Evolutionary conservation across 2,113 vertebrate genomes (phyloP), one percentile per base, ranked within the genome.

Genomic region (Cinclus mexicanus): DNA sequence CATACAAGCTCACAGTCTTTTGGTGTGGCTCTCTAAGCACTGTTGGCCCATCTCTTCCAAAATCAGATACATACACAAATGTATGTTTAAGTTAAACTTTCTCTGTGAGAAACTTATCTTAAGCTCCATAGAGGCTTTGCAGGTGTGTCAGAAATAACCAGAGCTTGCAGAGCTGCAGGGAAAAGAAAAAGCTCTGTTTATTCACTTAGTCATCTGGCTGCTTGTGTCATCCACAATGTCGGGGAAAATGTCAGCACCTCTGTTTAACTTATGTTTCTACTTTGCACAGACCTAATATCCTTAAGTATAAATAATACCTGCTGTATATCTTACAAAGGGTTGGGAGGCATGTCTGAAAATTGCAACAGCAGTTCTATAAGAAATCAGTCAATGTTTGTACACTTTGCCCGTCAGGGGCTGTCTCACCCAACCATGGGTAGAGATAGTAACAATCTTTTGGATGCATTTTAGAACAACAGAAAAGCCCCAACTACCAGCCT

Each of bases 91-190:
- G 37, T 90, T 60, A 75, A 87, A 69, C 72, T 83, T 94, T 71
- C 72, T 77, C 44, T 60, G 56, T 24, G n/a, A 96, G 67, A 81
- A 59, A 68, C 52, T 87, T 90, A 81, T 41, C 85, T 79, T 65
- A 92, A 87, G 46, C 61, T 67, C 91, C 75, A 57, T 25, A 64
- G 95, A 88, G 75, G 53, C 41, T 88, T 93, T 94, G 80, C 93
- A 96, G 88, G 71, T 95, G 53, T 79, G 68, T 84, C 63, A 93
- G 83, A 70, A 87, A 89, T 60, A 90, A 76, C 56, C 70, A 95
- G 49, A 46, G 20, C 87, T 69, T 39, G 81, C 22, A 68, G 31
- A 81, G 56, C 56, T 71, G 29, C 31, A 84, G 37, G 63, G 60
- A 82, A 93, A 80, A 92, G 15, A 82, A 75, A 92, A 91, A 83